Evolutionary conservation across 2,113 vertebrate genomes (phyloP).

Genomic region (Falco punctatus): DNA sequence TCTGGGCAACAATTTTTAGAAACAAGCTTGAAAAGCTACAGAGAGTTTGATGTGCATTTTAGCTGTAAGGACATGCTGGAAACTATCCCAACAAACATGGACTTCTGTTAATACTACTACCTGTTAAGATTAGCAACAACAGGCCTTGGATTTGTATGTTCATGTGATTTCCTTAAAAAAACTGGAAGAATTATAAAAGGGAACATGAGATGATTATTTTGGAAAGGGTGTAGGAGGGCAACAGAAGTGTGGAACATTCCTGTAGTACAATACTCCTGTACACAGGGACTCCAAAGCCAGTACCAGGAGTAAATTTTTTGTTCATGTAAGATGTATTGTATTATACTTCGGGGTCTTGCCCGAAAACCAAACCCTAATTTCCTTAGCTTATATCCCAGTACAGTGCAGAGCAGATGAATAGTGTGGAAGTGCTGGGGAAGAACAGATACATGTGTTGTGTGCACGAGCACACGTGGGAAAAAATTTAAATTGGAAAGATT

Average conservation of each 20-base stretch:
- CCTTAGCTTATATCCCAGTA: background rate
- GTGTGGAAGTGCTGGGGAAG: background rate
- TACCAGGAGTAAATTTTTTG: background rate
- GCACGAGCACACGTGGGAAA: accelerated
- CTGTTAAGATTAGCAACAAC: background rate
- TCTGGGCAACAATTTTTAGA: background rate
- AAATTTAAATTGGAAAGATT: background rate
- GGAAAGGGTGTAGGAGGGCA: background rate
- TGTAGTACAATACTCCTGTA: background rate
- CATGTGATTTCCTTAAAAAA: background rate
- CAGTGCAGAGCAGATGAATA: background rate
- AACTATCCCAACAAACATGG: background rate
- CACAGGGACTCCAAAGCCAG: background rate
- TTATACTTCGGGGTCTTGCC: background rate
- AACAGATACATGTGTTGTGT: background rate
- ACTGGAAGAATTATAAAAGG: background rate
- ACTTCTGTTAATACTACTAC: background rate
- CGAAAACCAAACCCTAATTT: background rate
- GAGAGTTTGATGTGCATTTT: background rate
- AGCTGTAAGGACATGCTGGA: background rate
- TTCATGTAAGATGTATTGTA: background rate
- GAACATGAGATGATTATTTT: background rate
- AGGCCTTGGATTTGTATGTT: background rate
- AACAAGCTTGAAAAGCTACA: background rate
- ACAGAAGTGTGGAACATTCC: background rate